phyloP scores from a whole-genome alignment of 2,888 invertebrate genomes.

The Laothoe populi region DNA sequence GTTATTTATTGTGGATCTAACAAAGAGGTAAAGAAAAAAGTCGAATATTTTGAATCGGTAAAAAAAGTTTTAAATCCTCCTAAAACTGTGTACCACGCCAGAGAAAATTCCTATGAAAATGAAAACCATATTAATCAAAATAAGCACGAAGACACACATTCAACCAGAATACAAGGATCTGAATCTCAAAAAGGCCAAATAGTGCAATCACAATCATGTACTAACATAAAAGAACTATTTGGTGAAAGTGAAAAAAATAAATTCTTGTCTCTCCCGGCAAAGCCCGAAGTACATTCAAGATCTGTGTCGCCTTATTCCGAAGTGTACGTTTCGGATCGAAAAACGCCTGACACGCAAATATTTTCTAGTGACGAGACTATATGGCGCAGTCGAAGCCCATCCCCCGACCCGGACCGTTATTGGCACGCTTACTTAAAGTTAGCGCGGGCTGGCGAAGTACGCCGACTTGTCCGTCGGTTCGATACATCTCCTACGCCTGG shows the following conservation, averaged over 20 bases:
- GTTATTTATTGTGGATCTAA: constrained; percentile 86
- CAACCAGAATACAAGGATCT: constrained; percentile 44
- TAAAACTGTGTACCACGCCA: constrained; percentile 79
- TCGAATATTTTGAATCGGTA: constrained; percentile 92
- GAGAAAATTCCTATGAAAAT: constrained; percentile 80
- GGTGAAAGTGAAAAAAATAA: constrained; percentile 88
- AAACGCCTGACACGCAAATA: constrained; percentile 80
- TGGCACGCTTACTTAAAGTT: constrained; percentile 89
- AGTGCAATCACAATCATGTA: constrained; percentile 87
- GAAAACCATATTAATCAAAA: constrained; percentile 52
- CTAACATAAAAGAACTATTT: constrained; percentile 92
- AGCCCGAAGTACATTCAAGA: constrained; percentile 73
- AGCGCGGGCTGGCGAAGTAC: constrained; percentile 91
- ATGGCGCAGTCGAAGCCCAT: constrained; percentile 89
- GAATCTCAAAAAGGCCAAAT: constrained; percentile 61
- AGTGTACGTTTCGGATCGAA: constrained; percentile 72
- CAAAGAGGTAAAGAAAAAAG: constrained; percentile 89
- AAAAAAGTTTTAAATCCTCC: constrained; percentile 79
- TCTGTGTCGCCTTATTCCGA: constrained; percentile 84
- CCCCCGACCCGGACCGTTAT: constrained; percentile 89
- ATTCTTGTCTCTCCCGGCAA: constrained; percentile 82
- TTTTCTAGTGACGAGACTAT: constrained; percentile 87
- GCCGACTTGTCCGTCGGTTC: constrained; percentile 90
- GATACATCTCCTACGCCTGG: constrained; percentile 87
- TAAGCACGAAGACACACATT: background rate